Conservation (phyloP, 2,797 vertebrate genomes). For the Thalassophryne amazonica region DNA sequence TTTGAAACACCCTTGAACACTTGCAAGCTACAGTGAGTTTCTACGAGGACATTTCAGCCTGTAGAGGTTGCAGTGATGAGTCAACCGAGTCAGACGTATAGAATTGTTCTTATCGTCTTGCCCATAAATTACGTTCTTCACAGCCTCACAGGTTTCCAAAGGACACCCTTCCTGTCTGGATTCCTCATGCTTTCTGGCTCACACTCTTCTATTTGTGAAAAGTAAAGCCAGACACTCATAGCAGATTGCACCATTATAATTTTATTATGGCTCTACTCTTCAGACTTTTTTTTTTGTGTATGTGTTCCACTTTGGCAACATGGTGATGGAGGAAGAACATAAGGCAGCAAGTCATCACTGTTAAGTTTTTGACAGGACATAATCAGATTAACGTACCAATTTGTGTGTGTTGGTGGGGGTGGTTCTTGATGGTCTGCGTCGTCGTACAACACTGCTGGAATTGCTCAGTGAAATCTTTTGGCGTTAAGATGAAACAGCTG, state of each 20-base stretch:
- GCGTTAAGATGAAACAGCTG: no score
- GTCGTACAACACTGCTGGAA: background rate
- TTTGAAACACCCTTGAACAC: conserved; percentile 1
- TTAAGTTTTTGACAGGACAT: background rate
- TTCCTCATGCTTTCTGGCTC: background rate
- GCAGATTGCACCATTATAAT: conserved; percentile 60
- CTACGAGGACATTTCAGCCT: conserved; percentile 14
- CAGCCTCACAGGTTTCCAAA: conserved; percentile 27
- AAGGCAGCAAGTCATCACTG: conserved; percentile 11
- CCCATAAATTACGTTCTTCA: conserved; percentile 22
- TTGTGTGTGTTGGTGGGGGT: background rate
- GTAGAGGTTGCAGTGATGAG: conserved; percentile 5
- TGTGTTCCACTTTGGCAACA: conserved; percentile 50
- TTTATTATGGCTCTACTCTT: conserved; percentile 53
- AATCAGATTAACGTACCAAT: background rate
- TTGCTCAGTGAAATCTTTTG: background rate
- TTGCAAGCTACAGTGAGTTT: background rate
- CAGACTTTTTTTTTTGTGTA: conserved; percentile 35
- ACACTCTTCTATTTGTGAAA: background rate
- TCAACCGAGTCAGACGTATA: conserved; percentile 39
- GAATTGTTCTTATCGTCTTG: conserved; percentile 35
- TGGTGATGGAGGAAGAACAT: background rate
- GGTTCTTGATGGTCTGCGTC: background rate
- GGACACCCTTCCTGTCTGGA: background rate
- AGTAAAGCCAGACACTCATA: conserved; percentile 37